Conservation (phyloP, 2,797 vertebrate species). For the Rhynchonycteris naso region DNA sequence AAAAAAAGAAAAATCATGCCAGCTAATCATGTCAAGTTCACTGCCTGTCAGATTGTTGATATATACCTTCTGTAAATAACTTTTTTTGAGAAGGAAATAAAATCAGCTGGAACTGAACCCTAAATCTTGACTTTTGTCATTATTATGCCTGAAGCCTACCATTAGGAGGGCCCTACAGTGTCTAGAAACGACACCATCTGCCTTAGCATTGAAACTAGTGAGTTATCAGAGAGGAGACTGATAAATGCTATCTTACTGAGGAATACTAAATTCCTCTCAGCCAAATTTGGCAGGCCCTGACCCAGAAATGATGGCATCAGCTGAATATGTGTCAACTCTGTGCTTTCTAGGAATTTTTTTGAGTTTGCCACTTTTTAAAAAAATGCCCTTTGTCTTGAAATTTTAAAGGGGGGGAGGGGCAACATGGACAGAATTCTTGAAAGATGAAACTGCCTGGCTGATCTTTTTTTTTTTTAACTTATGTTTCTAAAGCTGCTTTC, state of each 20-base stretch:
- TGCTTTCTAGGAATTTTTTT: constrained; percentile 81
- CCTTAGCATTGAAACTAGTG: background rate
- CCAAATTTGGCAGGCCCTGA: constrained; percentile 63
- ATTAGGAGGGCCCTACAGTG: background rate
- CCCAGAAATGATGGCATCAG: constrained; percentile 52
- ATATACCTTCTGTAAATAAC: constrained; percentile 99
- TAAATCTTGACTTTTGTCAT: constrained; percentile 87
- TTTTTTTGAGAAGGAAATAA: constrained; percentile 99
- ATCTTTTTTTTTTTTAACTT: background rate
- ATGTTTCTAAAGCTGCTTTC: constrained; percentile 45
- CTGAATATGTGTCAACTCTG: constrained; percentile 59
- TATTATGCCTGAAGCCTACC: constrained; percentile 63
- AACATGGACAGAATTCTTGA: background rate
- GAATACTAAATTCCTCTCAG: constrained; percentile 51
- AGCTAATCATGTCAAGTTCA: constrained; percentile 99
- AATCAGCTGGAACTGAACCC: constrained; percentile 99
- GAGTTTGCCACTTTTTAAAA: constrained; percentile 50
- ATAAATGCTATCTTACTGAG: constrained; percentile 35
- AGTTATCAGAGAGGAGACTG: background rate
- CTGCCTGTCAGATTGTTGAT: constrained; percentile 99
- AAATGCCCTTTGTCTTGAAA: constrained; percentile 64
- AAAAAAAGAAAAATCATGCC: constrained; percentile 90
- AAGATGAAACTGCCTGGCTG: background rate
- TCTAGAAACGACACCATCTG: background rate
- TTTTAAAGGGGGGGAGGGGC: constrained; percentile 41